Base-by-base conservation (phyloP, 2,113 vertebrate species). In the Plotosus lineatus region DNA sequence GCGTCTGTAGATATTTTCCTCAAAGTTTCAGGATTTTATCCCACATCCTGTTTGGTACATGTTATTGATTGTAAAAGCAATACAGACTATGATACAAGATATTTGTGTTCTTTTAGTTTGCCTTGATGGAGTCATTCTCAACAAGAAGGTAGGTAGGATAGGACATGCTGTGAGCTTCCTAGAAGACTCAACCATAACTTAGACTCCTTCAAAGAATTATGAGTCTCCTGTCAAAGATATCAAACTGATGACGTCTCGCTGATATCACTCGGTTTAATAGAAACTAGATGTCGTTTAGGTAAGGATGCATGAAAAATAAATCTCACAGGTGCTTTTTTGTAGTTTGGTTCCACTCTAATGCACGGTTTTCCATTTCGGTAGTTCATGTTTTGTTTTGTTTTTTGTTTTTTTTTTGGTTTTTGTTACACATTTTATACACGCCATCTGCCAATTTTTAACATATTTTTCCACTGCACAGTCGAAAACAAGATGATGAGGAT, bases 341-440 rank as follows among this genome's bases (percentile, higher is more conserved):
- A 79, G 46, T 14, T 71, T 21, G 48, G 6, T 65, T 26, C 55
- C 75, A 82, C 33, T 42, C 50, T 50, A 75, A 50, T 71, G n/a
- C 31, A 55, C 21, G 33, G 26, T 72, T 48, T 44, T 6, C 23
- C 19, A 42, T 56, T 28, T 8, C 9, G 31, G 40, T 38, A 51
- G 19, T 12, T 17, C 8, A 17, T 1, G 3, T 4, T 21, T 19
- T 31, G n/a, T 10, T 3, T 3, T 19, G 48, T 23, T 46, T 23
- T 23, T 50, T 65, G 23, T 10, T 36, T 26, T n/a, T n/a, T 11
- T 28, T 6, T 10, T 8, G 11, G 12, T 11, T 26, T 21, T 46
- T 46, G 10, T 10, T 50, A 11, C 31, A 28, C 12, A 31, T 48
- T 71, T 31, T 19, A 9, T 55, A 55, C 63, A 42, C 9, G 14